Evolutionary conservation across 1,140 invertebrate genomes (phyloP), one percentile per base, ranked within the genome.

Genomic region (Ips nitidus): DNA sequence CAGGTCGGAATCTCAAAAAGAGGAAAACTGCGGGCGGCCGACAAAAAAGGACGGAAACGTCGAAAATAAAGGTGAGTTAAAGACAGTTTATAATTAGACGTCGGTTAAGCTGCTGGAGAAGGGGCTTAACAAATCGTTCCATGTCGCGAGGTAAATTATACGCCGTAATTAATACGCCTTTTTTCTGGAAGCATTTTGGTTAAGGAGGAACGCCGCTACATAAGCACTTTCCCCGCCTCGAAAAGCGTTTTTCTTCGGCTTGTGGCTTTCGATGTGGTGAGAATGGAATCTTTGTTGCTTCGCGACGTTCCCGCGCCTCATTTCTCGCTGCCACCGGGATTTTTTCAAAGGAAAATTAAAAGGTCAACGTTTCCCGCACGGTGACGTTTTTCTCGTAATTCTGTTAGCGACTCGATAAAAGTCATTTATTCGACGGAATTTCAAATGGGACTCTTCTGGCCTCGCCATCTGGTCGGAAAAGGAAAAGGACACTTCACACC

Each of bases 51-150:
- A 45, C 52, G 52, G 61, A 64, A 64, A 66, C 41, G 7, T 8
- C 52, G 43, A 56, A 66, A 66, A 66, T 57, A 66, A 56, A 66
- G 63, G 52, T 66, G 52, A 56, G 63, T 66, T 61, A 52, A 61
- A 47, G 62, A 52, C 36, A 65, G 69, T 70, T 70, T 70, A 70
- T 70, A 70, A 70, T 70, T 70, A 70, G 69, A 70, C 7, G 4
- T 47, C 58, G 56, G 41, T 70, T 71, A 62, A 66, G 57, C 53
- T 70, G 36, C 64, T 66, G 64, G 52, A 37, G 63, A 62, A 65
- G 50, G 56, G 39, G 52, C 64, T 71, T 66, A 66, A 66, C 69
- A 67, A 71, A 71, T 71, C 64, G 57, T 63, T 59, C 41, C n/a
- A 45, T 71, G 63, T 71, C 69, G 57, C 56, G 22, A 66, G 47